phyloP scores from a whole-genome alignment of 1,140 invertebrate species.

The Agraylea sexmaculata region DNA sequence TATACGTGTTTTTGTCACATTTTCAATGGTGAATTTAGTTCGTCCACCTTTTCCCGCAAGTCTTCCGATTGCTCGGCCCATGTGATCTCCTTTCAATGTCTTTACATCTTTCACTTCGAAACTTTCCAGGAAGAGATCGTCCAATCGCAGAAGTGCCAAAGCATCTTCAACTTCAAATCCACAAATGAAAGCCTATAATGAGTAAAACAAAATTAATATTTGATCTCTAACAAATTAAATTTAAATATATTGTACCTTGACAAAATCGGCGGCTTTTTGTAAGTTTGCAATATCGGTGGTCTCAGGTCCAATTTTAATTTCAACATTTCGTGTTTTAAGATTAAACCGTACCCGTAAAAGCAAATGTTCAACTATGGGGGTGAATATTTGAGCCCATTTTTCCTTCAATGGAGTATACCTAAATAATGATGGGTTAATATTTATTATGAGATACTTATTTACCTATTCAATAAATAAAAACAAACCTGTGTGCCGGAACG shows the following conservation, averaged over 20 bases:
- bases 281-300: slow-evolving; percentile 82
- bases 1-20: slow-evolving; percentile 97
- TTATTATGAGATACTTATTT: not conserved
- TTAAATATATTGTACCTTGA: slow-evolving; percentile 47
- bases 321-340: slow-evolving; percentile 80
- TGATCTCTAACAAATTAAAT: not conserved
- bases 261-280: slow-evolving; percentile 97
- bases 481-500: slow-evolving; percentile 47
- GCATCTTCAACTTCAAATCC: slow-evolving; percentile 98
- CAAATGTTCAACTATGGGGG: slow-evolving; percentile 90
- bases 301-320: slow-evolving; percentile 63
- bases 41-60: slow-evolving; percentile 94
- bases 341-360: slow-evolving; percentile 93
- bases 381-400: slow-evolving; percentile 96
- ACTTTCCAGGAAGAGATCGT: slow-evolving; percentile 94
- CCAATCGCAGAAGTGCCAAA: slow-evolving; percentile 83
- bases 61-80: slow-evolving; percentile 89
- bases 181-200: slow-evolving; percentile 71
- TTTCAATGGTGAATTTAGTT: slow-evolving; percentile 98
- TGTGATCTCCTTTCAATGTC: slow-evolving; percentile 89
- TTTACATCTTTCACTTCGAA: slow-evolving; percentile 98
- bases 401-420: slow-evolving; percentile 90
- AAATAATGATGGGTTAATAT: slow-evolving; percentile 7
- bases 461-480: too few species aligned
- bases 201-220: slow-evolving; percentile 6